These are phyloP conservation scores for Drosophila fuyamai DNA, from an alignment of 1,140 invertebrate genomes.

Conservation along the genomic window DNA sequence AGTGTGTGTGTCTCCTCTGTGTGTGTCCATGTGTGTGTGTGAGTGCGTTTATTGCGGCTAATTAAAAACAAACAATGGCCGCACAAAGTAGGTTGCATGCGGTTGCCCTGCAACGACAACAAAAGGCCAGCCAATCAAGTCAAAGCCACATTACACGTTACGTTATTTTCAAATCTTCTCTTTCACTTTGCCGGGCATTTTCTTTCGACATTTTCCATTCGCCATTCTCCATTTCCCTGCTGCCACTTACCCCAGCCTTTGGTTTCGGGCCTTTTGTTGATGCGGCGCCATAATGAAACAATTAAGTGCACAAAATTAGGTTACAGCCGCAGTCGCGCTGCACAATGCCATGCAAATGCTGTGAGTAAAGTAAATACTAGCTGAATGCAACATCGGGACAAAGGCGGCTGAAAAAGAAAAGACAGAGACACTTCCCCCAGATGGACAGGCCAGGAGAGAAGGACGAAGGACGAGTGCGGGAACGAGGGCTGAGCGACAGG, in stretches of 20 bases:
- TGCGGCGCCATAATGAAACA: constrained; percentile 82
- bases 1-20: constrained; percentile 13
- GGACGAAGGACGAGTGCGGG: background rate
- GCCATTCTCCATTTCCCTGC: constrained; percentile 17
- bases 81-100: constrained; percentile 75
- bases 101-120: constrained; percentile 52
- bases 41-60: constrained; percentile 79
- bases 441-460: background rate
- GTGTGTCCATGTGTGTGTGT: constrained; percentile 41
- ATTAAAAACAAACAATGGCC: constrained; percentile 81
- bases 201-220: constrained; percentile 63
- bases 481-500: background rate
- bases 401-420: constrained; percentile 38
- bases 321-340: constrained; percentile 64
- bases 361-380: constrained; percentile 73
- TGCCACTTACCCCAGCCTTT: constrained; percentile 10
- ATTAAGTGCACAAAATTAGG: constrained; percentile 81
- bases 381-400: constrained; percentile 50
- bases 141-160: constrained; percentile 69
- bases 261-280: constrained; percentile 67
- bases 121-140: constrained; percentile 67
- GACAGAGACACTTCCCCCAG: constrained; percentile 33
- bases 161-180: constrained; percentile 62
- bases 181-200: constrained; percentile 35
- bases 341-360: constrained; percentile 79